Evolutionary conservation across 2,888 invertebrate species (phyloP).

Genomic region (Caenorhabditis sinica): DNA sequence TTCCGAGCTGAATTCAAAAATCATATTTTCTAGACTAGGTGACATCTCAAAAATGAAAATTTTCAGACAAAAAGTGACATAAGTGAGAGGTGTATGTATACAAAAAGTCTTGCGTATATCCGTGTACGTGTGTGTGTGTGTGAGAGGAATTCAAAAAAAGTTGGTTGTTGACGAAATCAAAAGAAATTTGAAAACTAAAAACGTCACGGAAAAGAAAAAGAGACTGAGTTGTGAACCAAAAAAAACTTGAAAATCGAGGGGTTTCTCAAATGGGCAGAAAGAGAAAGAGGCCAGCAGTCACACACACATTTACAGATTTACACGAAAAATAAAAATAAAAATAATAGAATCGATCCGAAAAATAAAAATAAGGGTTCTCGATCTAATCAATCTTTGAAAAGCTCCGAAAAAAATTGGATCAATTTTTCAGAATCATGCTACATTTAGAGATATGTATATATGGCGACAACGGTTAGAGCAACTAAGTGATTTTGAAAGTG

Average conservation of each 20-base stretch:
- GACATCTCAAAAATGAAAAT: neutral
- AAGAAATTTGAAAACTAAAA: neutral
- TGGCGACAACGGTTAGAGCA: conserved; percentile 48
- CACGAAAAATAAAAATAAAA: conserved; percentile 11
- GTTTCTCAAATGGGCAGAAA: neutral
- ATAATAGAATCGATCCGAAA: conserved; percentile 6
- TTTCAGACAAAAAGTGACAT: conserved; percentile 7
- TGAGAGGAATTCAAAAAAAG: conserved; percentile 13
- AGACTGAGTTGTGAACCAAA: conserved; percentile 22
- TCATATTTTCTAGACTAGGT: neutral
- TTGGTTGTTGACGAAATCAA: neutral
- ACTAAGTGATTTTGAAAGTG: conserved; percentile 21
- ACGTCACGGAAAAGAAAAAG: conserved; percentile 49
- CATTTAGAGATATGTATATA: neutral
- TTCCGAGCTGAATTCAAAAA: neutral
- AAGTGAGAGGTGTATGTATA: no score
- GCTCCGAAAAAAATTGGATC: neutral
- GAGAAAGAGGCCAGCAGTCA: conserved; percentile 16
- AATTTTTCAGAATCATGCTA: conserved; percentile 30
- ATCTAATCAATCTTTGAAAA: neutral
- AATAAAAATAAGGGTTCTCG: neutral
- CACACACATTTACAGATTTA: conserved; percentile 48
- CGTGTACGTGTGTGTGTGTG: conserved; percentile 22
- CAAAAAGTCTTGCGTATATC: neutral
- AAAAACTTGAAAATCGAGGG: conserved; percentile 13